A percentile compares a stretch with the other conserved stretches of the same genome.
phyloP scores from a whole-genome alignment of 2,797 vertebrate species.

The Gobionotothen gibberifrons region DNA sequence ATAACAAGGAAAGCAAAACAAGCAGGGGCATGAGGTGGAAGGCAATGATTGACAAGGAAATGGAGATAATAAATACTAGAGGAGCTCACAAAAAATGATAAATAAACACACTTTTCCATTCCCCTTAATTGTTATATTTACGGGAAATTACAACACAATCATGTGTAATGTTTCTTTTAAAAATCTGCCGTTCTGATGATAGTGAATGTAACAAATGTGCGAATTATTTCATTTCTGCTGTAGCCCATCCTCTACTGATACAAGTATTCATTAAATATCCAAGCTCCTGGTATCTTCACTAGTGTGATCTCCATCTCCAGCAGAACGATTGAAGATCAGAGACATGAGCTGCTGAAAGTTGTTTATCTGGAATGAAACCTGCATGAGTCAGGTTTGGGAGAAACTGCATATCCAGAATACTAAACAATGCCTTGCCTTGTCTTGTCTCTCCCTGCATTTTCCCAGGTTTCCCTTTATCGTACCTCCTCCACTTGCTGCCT shows the following conservation, averaged over 20 bases:
- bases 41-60: conserved; percentile 25
- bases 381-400: conserved; percentile 42
- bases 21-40: conserved; percentile 29
- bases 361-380: conserved; percentile 44
- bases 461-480: conserved; percentile 57
- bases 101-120: conserved; percentile 19
- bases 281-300: conserved; percentile 43
- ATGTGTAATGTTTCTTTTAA: background rate
- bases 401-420: conserved; percentile 28
- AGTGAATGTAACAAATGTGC: background rate
- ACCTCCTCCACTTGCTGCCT: conserved; percentile 51
- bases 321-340: conserved; percentile 48
- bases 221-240: conserved; percentile 8
- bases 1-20: conserved; percentile 49
- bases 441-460: conserved; percentile 43
- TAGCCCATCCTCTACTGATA: background rate
- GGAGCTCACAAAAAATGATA: conserved; percentile 17
- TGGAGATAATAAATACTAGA: conserved; percentile 41
- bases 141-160: background rate
- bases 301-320: conserved; percentile 37
- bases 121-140: conserved; percentile 7
- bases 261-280: conserved; percentile 30
- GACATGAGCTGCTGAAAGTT: conserved; percentile 11
- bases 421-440: conserved; percentile 64
- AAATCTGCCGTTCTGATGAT: background rate